A percentile compares a stretch with the other conserved stretches of the same genome.
These are phyloP conservation scores for Zygaena filipendulae DNA, from an alignment of 2,888 invertebrate genomes.

Conservation along the genomic window DNA sequence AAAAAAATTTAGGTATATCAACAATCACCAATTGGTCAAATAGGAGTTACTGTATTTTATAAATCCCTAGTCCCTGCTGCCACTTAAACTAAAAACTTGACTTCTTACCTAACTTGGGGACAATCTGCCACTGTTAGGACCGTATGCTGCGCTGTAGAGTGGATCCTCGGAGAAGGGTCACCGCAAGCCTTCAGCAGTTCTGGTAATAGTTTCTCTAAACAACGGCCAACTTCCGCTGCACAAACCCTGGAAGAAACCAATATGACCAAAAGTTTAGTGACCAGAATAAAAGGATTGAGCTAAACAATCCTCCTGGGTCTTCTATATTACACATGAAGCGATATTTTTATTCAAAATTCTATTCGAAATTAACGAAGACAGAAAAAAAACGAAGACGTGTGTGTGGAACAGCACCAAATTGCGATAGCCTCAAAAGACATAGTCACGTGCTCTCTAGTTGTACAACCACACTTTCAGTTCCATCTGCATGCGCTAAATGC, in stretches of 20 bases:
- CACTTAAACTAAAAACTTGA: no score
- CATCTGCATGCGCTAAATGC: no score
- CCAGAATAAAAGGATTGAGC: neutral
- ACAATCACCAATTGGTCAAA: no score
- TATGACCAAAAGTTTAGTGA: neutral
- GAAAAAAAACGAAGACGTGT: no score
- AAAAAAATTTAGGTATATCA: no score
- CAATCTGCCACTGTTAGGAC: constrained; percentile 88
- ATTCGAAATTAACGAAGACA: neutral
- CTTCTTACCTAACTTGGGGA: constrained; percentile 74
- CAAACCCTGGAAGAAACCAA: constrained; percentile 74
- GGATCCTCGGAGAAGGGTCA: constrained; percentile 87
- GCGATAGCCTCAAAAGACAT: no score
- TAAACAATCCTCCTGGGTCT: no score
- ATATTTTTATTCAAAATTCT: neutral
- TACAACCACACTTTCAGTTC: no score
- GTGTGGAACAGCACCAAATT: no score
- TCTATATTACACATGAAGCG: neutral
- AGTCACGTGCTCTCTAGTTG: no score
- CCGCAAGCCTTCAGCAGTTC: constrained; percentile 87
- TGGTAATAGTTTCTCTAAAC: constrained; percentile 84
- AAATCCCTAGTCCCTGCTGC: no score
- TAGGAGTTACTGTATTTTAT: no score
- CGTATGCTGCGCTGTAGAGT: constrained; percentile 88
- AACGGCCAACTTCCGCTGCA: constrained; percentile 82